Evolutionary conservation across 2,888 invertebrate species (phyloP), one percentile per base, ranked within the genome.

Genomic region (Abscondita cerata): DNA sequence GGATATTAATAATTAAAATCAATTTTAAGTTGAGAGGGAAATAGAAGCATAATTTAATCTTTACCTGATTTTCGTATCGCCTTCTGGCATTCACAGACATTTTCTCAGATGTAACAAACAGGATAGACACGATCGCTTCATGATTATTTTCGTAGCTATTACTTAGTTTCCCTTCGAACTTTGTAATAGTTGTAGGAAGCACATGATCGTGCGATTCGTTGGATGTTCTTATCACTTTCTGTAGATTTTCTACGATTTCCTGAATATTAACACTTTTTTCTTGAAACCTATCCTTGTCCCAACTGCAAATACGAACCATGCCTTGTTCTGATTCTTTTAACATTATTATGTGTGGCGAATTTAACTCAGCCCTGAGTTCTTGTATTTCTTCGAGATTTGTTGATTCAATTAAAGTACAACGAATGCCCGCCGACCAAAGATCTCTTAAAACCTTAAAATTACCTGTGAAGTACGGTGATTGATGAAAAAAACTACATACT

Each of bases 381-480:
- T 87, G 86, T 0, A 89, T 86, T 64, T 91, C 92, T 73, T 90
- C 88, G 1, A 86, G 77, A 41, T 83, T 85, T 1, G 76, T 73
- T 0, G 83, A 82, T 73, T 92, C 89, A 19, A 89, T 81, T 54
- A 88, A 81, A 25, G 85, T 85, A 15, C 87, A 86, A 60, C 84
- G 83, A 55, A 91, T 83, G 1, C 91, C 92, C 0, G 86, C 84
- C 0, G 84, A 81, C 92, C 95, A 93, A 9, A 95, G 81, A 44
- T 89, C 85, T 38, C 81, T 82, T 63, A 88, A 76, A 11, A 88
- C 81, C 78, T 80, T 62, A 44, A 73, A 57, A 38, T 47, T 15
- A 31, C 13, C n/a, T n/a, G 48, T 56, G 34, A 12, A 36, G 41
- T 25, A 11, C 46, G n/a, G 31, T 40, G 33, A 40, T 18, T 25